phyloP scores from a whole-genome alignment of 2,888 invertebrate species.

The Hydrotaea cyrtoneurina region DNA sequence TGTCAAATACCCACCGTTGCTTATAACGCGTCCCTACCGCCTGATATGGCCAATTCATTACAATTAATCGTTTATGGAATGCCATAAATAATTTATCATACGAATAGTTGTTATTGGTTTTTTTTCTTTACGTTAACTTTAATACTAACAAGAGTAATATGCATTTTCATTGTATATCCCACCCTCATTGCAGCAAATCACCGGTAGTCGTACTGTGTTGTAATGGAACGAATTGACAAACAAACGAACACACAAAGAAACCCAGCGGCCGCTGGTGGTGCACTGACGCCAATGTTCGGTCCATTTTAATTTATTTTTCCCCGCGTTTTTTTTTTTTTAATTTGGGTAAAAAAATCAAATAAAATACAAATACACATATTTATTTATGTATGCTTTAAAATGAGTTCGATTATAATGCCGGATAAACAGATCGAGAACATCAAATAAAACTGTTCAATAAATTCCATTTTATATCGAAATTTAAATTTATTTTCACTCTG shows the following conservation, averaged over 20 bases:
- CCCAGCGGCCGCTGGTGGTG: background rate
- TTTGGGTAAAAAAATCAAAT: background rate
- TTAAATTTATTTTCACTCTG: background rate
- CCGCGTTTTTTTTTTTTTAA: background rate
- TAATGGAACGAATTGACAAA: background rate
- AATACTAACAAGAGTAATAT: slow-evolving; percentile 1
- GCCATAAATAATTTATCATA: slow-evolving; percentile 56
- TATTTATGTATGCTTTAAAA: slow-evolving; percentile 1
- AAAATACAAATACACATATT: background rate
- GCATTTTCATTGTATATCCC: background rate
- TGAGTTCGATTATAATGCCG: background rate
- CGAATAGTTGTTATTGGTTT: slow-evolving; percentile 14
- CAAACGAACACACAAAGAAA: background rate
- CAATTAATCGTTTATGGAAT: slow-evolving; percentile 56
- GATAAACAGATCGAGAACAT: background rate
- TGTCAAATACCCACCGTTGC: slow-evolving; percentile 5
- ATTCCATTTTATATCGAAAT: slow-evolving; percentile 19
- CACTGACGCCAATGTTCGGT: background rate
- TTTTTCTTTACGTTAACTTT: background rate
- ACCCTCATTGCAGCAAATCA: background rate
- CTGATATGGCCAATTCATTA: slow-evolving; percentile 47
- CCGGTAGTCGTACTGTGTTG: background rate
- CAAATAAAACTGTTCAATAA: slow-evolving; percentile 8
- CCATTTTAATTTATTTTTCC: background rate
- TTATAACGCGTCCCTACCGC: background rate